A percentile compares a stretch with the other conserved stretches of the same genome.
phyloP scores from a whole-genome alignment of 2,797 vertebrate genomes.

The Harpagifer antarcticus region DNA sequence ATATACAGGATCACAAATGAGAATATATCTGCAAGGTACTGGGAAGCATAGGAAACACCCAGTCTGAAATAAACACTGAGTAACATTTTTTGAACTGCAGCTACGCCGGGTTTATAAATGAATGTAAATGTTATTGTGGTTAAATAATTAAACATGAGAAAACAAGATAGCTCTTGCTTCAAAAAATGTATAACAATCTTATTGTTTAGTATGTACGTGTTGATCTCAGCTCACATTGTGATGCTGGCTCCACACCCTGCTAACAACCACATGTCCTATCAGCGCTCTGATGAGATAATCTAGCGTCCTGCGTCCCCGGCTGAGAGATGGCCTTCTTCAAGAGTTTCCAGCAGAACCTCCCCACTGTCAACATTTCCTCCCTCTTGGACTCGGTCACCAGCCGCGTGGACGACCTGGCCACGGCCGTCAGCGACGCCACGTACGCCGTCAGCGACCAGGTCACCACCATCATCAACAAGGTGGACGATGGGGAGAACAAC shows the following conservation, averaged over 20 bases:
- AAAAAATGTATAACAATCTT: neutral
- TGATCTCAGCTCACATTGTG: slow-evolving; percentile 29
- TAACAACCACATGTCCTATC: slow-evolving; percentile 72
- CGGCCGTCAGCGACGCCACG: slow-evolving; percentile 88
- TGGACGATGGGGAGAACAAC: slow-evolving; percentile 74
- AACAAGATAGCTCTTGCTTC: neutral
- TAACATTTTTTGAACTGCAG: neutral
- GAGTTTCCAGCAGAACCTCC: slow-evolving; percentile 91
- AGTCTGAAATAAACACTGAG: no score
- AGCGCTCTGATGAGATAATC: slow-evolving; percentile 73
- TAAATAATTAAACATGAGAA: neutral
- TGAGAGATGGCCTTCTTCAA: slow-evolving; percentile 94
- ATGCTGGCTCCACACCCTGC: slow-evolving; percentile 27
- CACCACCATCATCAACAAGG: slow-evolving; percentile 89
- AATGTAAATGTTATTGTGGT: no score
- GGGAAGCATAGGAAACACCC: no score
- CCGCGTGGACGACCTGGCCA: slow-evolving; percentile 90
- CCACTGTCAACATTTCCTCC: slow-evolving; percentile 91
- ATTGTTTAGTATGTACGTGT: slow-evolving; percentile 4
- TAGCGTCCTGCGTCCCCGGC: slow-evolving; percentile 41
- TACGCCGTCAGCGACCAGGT: slow-evolving; percentile 94
- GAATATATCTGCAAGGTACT: no score
- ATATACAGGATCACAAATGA: no score
- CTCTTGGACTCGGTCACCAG: slow-evolving; percentile 90
- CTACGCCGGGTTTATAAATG: neutral